These are phyloP conservation scores for Cephus cinctus DNA, from an alignment of 1,140 invertebrate genomes.

Conservation along the genomic window DNA sequence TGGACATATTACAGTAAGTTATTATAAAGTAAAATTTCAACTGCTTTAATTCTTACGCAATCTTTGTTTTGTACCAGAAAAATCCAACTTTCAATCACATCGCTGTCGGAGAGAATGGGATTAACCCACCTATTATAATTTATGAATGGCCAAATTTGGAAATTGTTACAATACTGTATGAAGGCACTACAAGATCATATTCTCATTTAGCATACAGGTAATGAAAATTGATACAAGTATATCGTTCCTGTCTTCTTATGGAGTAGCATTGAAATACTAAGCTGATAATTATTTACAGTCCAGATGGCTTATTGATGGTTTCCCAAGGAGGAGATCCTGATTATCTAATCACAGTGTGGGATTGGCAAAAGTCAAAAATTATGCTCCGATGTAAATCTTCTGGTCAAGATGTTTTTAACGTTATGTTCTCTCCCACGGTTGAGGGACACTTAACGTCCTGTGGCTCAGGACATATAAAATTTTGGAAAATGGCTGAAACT, in stretches of 20 bases:
- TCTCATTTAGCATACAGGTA: slow-evolving; percentile 77
- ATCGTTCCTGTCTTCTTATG: too few species aligned
- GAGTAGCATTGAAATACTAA: slow-evolving; percentile 6
- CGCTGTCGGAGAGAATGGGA: slow-evolving; percentile 75
- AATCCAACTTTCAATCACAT: slow-evolving; percentile 71
- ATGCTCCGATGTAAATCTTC: slow-evolving; percentile 77
- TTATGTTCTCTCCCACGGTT: slow-evolving; percentile 77
- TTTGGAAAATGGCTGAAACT: slow-evolving; percentile 89
- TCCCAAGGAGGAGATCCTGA: slow-evolving; percentile 85
- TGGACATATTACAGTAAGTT: slow-evolving; percentile 72
- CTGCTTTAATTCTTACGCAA: too few species aligned
- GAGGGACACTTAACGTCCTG: slow-evolving; percentile 75
- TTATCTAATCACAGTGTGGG: slow-evolving; percentile 84
- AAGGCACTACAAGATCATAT: slow-evolving; percentile 74
- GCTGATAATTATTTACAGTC: slow-evolving; percentile 55
- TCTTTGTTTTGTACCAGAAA: too few species aligned
- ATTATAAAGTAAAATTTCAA: slow-evolving; percentile 10
- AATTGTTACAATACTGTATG: slow-evolving; percentile 68
- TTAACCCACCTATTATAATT: slow-evolving; percentile 72
- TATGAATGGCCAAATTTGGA: slow-evolving; percentile 80
- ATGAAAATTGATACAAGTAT: slow-evolving; percentile 10
- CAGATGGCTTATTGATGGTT: slow-evolving; percentile 74
- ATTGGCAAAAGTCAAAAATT: slow-evolving; percentile 75
- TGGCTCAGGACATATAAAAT: slow-evolving; percentile 81
- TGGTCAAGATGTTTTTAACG: slow-evolving; percentile 73